A percentile compares a stretch with the other conserved stretches of the same genome.
These are phyloP conservation scores for Myotis lucifugus DNA, from an alignment of 2,113 vertebrate genomes.

Conservation along the genomic window DNA sequence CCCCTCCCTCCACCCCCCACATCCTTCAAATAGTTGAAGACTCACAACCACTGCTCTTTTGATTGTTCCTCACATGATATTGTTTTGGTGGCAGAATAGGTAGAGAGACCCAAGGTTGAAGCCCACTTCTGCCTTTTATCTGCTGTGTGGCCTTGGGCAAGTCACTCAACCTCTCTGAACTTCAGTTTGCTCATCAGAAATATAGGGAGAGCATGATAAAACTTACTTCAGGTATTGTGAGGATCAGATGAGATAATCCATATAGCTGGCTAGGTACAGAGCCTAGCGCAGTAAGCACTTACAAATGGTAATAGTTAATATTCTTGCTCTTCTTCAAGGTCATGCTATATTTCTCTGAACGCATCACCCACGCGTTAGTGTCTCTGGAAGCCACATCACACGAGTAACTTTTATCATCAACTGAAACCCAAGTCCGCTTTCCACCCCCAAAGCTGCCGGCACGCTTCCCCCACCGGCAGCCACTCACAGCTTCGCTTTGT, in stretches of 20 bases:
- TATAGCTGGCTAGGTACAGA: background rate
- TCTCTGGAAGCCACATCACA: background rate
- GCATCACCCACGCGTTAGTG: background rate
- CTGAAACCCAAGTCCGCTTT: background rate
- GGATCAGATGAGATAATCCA: background rate
- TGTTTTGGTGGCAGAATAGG: background rate
- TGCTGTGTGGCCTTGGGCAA: background rate
- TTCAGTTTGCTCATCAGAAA: background rate
- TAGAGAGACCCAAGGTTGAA: background rate
- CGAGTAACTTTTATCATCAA: background rate
- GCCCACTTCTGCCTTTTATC: background rate
- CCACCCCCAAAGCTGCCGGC: background rate
- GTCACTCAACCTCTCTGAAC: slow-evolving; percentile 20
- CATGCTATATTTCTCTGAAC: background rate
- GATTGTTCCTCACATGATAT: fast-evolving
- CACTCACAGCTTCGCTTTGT: background rate
- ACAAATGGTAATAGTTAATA: background rate
- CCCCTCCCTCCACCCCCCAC: background rate
- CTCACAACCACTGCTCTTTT: background rate
- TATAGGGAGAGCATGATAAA: background rate
- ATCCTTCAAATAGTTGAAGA: background rate
- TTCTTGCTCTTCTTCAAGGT: background rate
- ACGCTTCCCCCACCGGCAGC: fast-evolving
- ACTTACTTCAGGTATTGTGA: background rate
- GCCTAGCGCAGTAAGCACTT: background rate